Evolutionary conservation across 2,888 invertebrate genomes (phyloP), one percentile per base, ranked within the genome.

Genomic region (Drosophila algonquin): DNA sequence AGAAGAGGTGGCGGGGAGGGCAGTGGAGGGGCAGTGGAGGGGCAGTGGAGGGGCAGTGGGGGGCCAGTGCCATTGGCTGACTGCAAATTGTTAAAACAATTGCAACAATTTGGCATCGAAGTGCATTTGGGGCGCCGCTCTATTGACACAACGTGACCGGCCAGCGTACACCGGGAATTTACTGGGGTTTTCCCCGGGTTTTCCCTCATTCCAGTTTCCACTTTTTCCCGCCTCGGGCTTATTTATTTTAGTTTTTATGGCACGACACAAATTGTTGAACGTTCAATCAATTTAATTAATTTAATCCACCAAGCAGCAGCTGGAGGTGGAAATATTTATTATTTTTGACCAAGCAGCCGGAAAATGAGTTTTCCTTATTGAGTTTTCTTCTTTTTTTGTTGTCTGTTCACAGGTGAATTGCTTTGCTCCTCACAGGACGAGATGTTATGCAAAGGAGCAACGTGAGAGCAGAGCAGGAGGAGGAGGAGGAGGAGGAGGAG

Each of bases 91-190:
- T 69, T 64, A 53, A 75, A 77, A 65, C 63, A 67, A 81, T 53
- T 76, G 77, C 75, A 76, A 73, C 73, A 70, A 69, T 69, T 70
- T 76, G 75, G 76, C 67, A 77, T 69, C 77, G 67, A 70, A 83
- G 75, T 89, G 89, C 80, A 87, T 76, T 81, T 77, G 54, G 53
- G 52, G 65, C 63, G 65, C 14, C 18, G 1, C 18, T 40, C 78
- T 85, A 87, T 85, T 85, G 85, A 89, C 87, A 76, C 87, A 76
- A 89, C 85, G 85, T 85, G 85, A 81, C 85, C 85, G 70, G 68
- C 75, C 67, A 77, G 68, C 12, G 65, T 45, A 55, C 57, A 51
- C 52, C 44, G 52, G 67, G 76, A 69, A 79, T 89, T 79, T 84
- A 56, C 59, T 65, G 52, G 63, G 14, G 14, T 50, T 70, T 16